These are phyloP conservation scores for Diachasma alloeum DNA, from an alignment of 1,140 invertebrate genomes.

Conservation along the genomic window DNA sequence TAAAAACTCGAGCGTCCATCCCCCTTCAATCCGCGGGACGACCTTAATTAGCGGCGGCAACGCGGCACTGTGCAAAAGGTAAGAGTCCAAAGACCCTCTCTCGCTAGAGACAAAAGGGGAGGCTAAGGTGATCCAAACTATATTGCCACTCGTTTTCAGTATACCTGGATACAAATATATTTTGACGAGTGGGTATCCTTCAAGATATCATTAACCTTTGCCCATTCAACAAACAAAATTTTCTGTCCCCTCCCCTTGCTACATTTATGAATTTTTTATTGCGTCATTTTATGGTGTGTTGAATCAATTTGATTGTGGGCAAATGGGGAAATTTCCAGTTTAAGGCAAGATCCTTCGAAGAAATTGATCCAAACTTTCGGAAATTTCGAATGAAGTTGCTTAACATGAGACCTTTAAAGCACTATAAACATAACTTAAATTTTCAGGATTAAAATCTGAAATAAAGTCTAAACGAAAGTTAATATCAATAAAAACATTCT, in stretches of 20 bases:
- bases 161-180: not conserved
- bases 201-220: not conserved
- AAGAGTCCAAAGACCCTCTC: not conserved
- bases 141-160: not conserved
- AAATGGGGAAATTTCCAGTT: too few species aligned
- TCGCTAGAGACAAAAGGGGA: not conserved
- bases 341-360: too few species aligned
- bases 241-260: not conserved
- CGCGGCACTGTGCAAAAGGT: slow-evolving; percentile 1
- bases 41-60: slow-evolving; percentile 33
- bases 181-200: not conserved
- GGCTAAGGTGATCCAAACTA: not conserved
- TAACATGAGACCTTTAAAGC: too few species aligned
- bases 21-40: slow-evolving; percentile 20
- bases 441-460: too few species aligned
- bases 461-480: too few species aligned
- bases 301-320: too few species aligned
- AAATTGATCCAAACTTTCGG: too few species aligned
- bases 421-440: too few species aligned
- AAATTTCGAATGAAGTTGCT: too few species aligned
- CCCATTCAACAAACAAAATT: not conserved
- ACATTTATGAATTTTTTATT: too few species aligned
- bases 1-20: slow-evolving; percentile 32
- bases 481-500: too few species aligned
- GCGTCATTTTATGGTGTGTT: too few species aligned